phyloP scores from a whole-genome alignment of 2,888 invertebrate genomes.

The Bursaphelenchus okinawaensis region DNA sequence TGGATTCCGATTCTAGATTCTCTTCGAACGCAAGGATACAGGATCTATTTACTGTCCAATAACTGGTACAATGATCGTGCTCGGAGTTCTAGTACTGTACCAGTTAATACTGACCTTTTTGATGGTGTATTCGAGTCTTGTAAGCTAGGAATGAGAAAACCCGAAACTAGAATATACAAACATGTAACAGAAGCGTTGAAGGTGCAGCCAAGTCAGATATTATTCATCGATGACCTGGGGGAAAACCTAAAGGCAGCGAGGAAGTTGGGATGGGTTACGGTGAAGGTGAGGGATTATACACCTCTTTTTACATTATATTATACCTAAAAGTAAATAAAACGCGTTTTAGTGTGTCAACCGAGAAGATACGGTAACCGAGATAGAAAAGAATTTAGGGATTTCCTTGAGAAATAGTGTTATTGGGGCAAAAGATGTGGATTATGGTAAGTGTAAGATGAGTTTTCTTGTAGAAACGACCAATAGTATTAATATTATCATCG shows the following conservation, averaged over 20 bases:
- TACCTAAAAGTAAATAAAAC: background rate
- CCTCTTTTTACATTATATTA: too few species aligned
- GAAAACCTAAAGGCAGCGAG: slow-evolving; percentile 59
- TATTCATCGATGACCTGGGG: slow-evolving; percentile 61
- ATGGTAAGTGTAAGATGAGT: too few species aligned
- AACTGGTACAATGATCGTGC: slow-evolving; percentile 58
- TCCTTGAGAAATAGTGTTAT: slow-evolving; percentile 21
- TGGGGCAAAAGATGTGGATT: background rate
- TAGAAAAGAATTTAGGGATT: slow-evolving; percentile 23
- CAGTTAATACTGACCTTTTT: slow-evolving; percentile 28
- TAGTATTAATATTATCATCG: too few species aligned
- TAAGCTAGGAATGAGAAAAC: slow-evolving; percentile 59
- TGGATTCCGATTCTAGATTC: slow-evolving; percentile 26
- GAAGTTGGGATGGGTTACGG: slow-evolving; percentile 59
- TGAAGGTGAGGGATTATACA: slow-evolving; percentile 55
- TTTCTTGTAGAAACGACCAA: too few species aligned
- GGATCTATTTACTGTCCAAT: slow-evolving; percentile 61
- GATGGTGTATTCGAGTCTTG: slow-evolving; percentile 60
- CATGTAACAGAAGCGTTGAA: slow-evolving; percentile 22
- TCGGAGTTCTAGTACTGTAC: slow-evolving; percentile 32
- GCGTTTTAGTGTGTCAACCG: slow-evolving; percentile 20
- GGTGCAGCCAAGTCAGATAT: slow-evolving; percentile 46
- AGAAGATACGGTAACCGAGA: slow-evolving; percentile 19
- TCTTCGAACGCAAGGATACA: slow-evolving; percentile 59
- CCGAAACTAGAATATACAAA: slow-evolving; percentile 34